phyloP scores from a whole-genome alignment of 2,797 vertebrate genomes.

The Lateolabrax maculatus region DNA sequence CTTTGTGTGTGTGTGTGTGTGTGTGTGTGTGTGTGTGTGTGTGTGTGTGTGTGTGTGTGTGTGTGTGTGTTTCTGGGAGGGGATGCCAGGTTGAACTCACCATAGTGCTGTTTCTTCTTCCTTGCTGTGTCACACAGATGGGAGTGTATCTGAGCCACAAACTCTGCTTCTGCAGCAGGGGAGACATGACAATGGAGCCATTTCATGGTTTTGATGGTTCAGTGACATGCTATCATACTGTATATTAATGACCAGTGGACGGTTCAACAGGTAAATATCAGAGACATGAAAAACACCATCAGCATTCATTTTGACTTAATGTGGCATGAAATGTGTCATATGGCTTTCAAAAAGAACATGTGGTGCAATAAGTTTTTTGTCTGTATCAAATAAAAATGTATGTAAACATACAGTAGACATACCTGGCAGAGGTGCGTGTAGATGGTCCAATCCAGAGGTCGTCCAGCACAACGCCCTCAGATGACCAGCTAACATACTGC shows the following conservation, averaged over 20 bases:
- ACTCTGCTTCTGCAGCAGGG: constrained; percentile 75
- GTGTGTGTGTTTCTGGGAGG: constrained; percentile 21
- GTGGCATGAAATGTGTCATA: not conserved
- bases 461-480: constrained; percentile 87
- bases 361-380: not conserved
- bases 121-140: constrained; percentile 80
- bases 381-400: not conserved
- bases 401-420: constrained; percentile 8
- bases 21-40: not conserved
- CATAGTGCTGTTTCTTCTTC: constrained; percentile 76
- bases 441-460: constrained; percentile 74
- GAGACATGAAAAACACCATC: constrained; percentile 2
- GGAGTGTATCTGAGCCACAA: constrained; percentile 74
- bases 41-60: constrained; percentile 6
- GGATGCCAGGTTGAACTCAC: constrained; percentile 69
- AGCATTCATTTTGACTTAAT: constrained; percentile 27
- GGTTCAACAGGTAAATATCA: constrained; percentile 19
- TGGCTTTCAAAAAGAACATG: not conserved
- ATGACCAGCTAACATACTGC: constrained; percentile 88
- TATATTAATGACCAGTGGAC: constrained; percentile 21
- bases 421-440: constrained; percentile 82
- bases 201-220: constrained; percentile 36
- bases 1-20: constrained; percentile 9
- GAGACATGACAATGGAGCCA: constrained; percentile 48
- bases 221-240: constrained; percentile 10